Conservation (phyloP, 1,140 invertebrate genomes). For the Pseudomyrmex gracilis region DNA sequence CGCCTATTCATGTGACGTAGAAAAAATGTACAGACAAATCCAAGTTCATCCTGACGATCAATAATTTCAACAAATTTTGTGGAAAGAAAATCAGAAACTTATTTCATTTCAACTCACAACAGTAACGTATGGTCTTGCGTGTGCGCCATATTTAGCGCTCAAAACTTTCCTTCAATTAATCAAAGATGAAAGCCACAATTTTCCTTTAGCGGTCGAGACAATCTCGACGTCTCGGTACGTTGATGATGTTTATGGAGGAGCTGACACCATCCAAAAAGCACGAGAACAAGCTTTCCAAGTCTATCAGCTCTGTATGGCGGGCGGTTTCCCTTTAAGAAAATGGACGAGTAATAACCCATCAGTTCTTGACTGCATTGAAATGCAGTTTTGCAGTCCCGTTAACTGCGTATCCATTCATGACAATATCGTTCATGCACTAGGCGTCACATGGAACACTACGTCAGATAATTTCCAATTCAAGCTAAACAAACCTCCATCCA, state of each 20-base stretch:
- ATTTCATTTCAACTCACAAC: neutral
- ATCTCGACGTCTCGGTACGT: neutral
- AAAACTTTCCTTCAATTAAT: neutral
- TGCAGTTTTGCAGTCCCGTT: no score
- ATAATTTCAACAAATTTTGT: neutral
- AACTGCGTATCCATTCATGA: no score
- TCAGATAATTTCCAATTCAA: no score
- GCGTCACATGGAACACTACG: no score
- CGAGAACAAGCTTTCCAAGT: neutral
- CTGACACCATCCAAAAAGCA: neutral
- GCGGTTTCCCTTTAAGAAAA: constrained; percentile 6
- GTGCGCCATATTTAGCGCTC: neutral
- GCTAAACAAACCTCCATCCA: no score
- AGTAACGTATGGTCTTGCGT: no score
- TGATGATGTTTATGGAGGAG: neutral
- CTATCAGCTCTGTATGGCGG: neutral
- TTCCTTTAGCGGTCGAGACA: neutral
- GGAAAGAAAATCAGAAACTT: neutral
- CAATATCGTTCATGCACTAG: no score
- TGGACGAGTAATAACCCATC: neutral
- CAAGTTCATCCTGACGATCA: neutral
- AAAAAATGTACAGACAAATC: constrained; percentile 27
- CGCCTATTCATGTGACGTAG: neutral
- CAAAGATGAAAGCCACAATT: neutral
- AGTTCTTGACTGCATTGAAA: no score